phyloP scores from a whole-genome alignment of 2,888 invertebrate species.

The Ptychoptera contaminata region DNA sequence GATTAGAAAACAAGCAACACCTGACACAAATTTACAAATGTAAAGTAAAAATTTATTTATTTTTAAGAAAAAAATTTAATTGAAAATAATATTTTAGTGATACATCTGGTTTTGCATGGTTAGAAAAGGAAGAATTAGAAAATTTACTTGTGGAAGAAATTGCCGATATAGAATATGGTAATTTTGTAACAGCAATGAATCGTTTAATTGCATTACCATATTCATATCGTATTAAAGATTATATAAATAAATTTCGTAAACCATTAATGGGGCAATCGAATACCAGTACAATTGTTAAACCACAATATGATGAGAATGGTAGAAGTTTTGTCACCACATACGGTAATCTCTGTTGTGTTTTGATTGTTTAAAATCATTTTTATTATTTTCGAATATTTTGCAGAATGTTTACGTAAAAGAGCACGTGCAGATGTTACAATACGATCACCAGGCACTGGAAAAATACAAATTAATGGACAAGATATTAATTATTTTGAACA shows the following conservation, averaged over 20 bases:
- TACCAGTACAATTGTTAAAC: constrained; percentile 47
- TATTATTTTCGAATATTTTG: constrained; percentile 12
- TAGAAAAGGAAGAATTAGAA: constrained; percentile 50
- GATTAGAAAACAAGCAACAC: constrained; percentile 40
- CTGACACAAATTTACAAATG: constrained; percentile 43
- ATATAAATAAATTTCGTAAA: constrained; percentile 55
- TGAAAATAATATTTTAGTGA: constrained; percentile 26
- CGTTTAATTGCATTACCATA: constrained; percentile 55
- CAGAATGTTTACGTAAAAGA: constrained; percentile 54
- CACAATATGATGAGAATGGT: constrained; percentile 51
- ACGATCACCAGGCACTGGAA: constrained; percentile 65
- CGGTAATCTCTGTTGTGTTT: constrained; percentile 27
- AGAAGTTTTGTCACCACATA: constrained; percentile 54
- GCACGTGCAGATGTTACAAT: constrained; percentile 68
- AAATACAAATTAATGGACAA: constrained; percentile 63
- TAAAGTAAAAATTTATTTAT: constrained; percentile 18
- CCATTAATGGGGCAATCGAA: constrained; percentile 40
- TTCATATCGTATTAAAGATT: constrained; percentile 51
- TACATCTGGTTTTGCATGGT: constrained; percentile 42
- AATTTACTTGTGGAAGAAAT: constrained; percentile 47
- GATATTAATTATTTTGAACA: constrained; percentile 63
- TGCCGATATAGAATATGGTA: constrained; percentile 50
- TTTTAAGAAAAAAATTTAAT: not conserved
- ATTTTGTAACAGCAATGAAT: constrained; percentile 56
- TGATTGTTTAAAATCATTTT: not conserved